Evolutionary conservation across 2,888 invertebrate species (phyloP).

Genomic region (Cheiracanthium punctorium): DNA sequence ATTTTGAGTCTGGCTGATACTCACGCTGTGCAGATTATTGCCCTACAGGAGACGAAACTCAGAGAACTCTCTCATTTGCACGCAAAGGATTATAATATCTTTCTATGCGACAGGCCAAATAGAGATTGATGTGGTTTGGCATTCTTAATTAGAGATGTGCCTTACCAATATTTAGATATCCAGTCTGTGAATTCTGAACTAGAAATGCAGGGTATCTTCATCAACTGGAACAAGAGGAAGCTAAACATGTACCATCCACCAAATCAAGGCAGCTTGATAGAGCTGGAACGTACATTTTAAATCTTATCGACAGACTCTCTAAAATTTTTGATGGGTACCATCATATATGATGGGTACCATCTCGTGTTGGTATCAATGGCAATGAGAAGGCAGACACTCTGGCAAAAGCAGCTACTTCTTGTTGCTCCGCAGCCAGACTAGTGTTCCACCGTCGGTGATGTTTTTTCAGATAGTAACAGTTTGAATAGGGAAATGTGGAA

Average conservation of each 20-base stretch:
- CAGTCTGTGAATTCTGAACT: background rate
- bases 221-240: background rate
- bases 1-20: background rate
- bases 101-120: background rate
- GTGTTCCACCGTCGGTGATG: no score
- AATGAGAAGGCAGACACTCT: no score
- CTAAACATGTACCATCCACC: background rate
- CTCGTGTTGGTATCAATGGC: no score
- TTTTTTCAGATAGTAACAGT: no score
- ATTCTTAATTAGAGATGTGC: background rate
- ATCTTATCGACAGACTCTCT: no score
- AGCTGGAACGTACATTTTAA: no score
- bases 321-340: no score
- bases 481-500: no score
- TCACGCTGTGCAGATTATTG: background rate
- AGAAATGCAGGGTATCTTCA: background rate
- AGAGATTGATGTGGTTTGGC: background rate
- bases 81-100: background rate
- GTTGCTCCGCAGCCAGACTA: no score
- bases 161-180: background rate
- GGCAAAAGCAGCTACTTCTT: no score
- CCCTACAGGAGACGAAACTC: background rate
- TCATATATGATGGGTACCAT: no score
- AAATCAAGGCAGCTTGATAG: no score
- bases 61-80: background rate